phyloP scores from a whole-genome alignment of 2,797 vertebrate genomes.

The Enteromius thamalakanensis region DNA sequence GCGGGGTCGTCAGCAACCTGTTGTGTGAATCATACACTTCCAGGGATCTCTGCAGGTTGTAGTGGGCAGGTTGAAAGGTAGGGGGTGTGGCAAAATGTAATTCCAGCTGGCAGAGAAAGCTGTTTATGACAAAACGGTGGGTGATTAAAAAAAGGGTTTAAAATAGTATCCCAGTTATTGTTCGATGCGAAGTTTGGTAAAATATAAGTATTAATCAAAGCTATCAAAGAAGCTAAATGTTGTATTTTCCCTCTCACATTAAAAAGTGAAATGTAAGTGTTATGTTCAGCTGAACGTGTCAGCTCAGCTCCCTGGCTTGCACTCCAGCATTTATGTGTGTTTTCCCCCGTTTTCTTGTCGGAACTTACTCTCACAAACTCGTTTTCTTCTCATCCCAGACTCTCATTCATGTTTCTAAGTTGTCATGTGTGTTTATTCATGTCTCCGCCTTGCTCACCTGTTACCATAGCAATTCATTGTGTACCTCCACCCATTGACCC shows the following conservation, averaged over 20 bases:
- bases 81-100: not conserved
- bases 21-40: constrained; percentile 42
- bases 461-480: no score
- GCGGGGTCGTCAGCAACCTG: constrained; percentile 43
- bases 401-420: no score
- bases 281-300: no score
- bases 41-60: constrained; percentile 4
- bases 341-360: no score
- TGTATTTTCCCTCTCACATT: not conserved
- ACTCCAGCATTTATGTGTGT: no score
- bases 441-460: no score
- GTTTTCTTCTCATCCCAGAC: no score
- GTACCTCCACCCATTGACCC: no score
- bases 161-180: not conserved
- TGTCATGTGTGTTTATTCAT: no score
- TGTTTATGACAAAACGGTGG: not conserved
- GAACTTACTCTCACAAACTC: no score
- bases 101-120: not conserved
- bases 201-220: not conserved
- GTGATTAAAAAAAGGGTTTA: not conserved
- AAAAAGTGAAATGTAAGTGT: not conserved
- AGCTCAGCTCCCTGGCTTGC: no score
- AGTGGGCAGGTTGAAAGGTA: not conserved
- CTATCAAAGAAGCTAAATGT: not conserved
- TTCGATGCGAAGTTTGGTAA: not conserved